These are phyloP conservation scores for Dryobota labecula DNA, from an alignment of 2,888 invertebrate genomes.

Conservation along the genomic window DNA sequence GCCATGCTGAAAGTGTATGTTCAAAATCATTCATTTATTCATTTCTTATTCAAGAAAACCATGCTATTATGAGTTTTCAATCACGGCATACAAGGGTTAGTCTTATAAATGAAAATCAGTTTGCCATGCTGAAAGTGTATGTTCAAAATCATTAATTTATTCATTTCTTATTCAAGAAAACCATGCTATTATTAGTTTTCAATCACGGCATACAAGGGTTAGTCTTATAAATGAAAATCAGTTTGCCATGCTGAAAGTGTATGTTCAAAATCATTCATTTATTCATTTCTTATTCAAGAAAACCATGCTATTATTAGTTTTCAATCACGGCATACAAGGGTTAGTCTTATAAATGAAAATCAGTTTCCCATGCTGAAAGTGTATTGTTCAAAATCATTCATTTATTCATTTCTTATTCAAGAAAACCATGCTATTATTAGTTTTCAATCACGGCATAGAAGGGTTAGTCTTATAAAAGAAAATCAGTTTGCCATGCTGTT, in stretches of 20 bases:
- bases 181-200: neutral
- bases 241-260: no score
- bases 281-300: neutral
- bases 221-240: no score
- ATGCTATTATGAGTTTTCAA: no score
- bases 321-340: neutral
- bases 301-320: neutral
- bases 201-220: neutral
- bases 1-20: rapidly evolving
- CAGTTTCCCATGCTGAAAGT: no score
- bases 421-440: neutral
- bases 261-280: neutral
- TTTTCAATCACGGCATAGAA: neutral
- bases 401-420: neutral
- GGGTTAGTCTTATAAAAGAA: neutral
- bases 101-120: no score
- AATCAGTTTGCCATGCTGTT: neutral
- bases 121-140: no score
- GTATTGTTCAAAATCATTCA: neutral
- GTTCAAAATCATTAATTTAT: neutral
- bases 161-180: neutral
- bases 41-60: no score
- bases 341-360: no score
- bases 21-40: neutral
- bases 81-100: no score